Base-by-base conservation (phyloP, 2,113 vertebrate species). In the Neogobius melanostomus region DNA sequence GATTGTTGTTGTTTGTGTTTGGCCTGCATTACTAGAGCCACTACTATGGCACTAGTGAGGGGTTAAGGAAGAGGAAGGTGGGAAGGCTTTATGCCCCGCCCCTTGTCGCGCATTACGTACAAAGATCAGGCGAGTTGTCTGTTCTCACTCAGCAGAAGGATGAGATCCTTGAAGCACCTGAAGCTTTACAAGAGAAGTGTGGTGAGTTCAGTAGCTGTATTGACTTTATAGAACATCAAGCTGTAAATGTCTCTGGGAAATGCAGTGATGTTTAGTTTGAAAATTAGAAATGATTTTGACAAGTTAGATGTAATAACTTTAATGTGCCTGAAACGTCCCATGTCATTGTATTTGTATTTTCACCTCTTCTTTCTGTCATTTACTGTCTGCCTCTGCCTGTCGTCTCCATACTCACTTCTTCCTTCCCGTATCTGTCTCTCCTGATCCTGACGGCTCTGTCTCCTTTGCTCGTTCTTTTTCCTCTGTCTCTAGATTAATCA, bases 121-220 rank as follows among this genome's bases (percentile, higher is more conserved):
- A 90, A 88, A 83, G 76, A 76, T 76, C 77, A 84, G 85, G 68
- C 45, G 74, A 84, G 67, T 83, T 75, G 81, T 54, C 82, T 81
- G 16, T 82, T 80, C 84, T 85, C 85, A 83, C 79, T 83, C 60
- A 64, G 48, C 67, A 68, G 83, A 80, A 91, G 88, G 83, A 92
- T 93, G 91, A 91, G 91, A 71, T 92, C 90, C 83, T 88, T 93
- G 77, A 93, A 93, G 90, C 92, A 93, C 91, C 90, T 93, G 87
- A 93, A 92, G 68, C 90, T 86, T 82, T 91, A 93, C 82, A 88
- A 82, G 88, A 90, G 88, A 83, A 92, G 85, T 62, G 87, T 84
- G 92, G 92, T 93, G 88, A 92, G 92, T 93, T 87, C 54, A 69
- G 46, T 44, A 42, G 59, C 45, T 12, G 6, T 15, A 43, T 45